Evolutionary conservation across 2,113 vertebrate genomes (phyloP).

Genomic region (Hystrix brachyura): DNA sequence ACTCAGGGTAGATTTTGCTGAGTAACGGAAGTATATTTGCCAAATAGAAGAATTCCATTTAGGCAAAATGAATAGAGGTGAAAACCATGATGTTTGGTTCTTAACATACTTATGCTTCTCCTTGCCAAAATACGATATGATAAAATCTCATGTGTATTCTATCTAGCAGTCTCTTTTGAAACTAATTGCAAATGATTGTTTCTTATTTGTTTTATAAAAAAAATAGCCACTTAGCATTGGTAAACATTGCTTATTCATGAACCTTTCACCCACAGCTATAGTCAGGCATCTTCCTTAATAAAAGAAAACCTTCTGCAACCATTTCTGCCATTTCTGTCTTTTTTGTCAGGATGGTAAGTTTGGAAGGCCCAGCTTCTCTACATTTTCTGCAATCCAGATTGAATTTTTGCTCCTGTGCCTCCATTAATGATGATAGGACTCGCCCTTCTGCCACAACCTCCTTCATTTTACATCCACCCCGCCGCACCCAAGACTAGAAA

Average conservation of each 20-base stretch:
- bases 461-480: not conserved
- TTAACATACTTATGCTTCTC: slow-evolving; percentile 40
- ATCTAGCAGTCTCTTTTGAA: slow-evolving; percentile 51
- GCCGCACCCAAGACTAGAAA: not conserved
- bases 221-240: slow-evolving; percentile 4
- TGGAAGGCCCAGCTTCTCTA: not conserved
- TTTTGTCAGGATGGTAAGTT: not conserved
- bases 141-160: slow-evolving; percentile 20
- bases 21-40: not conserved
- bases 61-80: not conserved
- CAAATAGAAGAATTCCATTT: slow-evolving; percentile 26
- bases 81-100: slow-evolving; percentile 30
- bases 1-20: slow-evolving; percentile 56
- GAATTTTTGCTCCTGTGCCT: not conserved
- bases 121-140: slow-evolving; percentile 8
- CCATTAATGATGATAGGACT: not conserved
- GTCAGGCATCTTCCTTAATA: slow-evolving; percentile 21
- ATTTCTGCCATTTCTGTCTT: slow-evolving; percentile 47
- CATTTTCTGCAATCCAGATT: not conserved
- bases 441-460: not conserved
- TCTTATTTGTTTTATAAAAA: slow-evolving; percentile 45
- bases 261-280: not conserved
- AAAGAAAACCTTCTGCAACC: slow-evolving; percentile 11
- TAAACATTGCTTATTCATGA: slow-evolving; percentile 40
- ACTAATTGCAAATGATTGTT: slow-evolving; percentile 40